Evolutionary conservation across 1,140 invertebrate genomes (phyloP).

Genomic region (Cyrtorhinus lividipennis): DNA sequence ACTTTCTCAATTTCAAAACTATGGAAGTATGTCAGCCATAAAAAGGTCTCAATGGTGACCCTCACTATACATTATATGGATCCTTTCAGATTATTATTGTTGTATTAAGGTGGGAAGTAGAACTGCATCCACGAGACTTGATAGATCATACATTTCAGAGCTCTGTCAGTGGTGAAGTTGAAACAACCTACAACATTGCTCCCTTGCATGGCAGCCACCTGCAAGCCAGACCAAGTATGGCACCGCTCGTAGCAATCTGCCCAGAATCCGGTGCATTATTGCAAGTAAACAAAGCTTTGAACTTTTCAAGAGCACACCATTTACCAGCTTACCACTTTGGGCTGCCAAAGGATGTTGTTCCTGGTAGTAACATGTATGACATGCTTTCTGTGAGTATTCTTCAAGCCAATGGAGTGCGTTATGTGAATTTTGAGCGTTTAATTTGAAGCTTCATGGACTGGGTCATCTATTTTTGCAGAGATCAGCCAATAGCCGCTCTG

Average conservation of each 20-base stretch:
- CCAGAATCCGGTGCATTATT: background rate
- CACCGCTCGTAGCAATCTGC: background rate
- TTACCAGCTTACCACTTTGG: background rate
- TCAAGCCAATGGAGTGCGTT: too few species aligned
- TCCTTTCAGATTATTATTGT: too few species aligned
- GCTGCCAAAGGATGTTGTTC: background rate
- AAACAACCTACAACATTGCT: background rate
- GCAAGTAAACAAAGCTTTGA: background rate
- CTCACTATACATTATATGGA: too few species aligned
- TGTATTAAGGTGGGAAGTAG: too few species aligned
- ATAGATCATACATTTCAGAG: too few species aligned
- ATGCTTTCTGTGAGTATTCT: background rate
- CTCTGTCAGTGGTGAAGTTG: background rate
- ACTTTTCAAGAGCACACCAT: background rate
- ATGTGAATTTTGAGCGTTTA: too few species aligned
- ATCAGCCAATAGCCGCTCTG: constrained; percentile 36
- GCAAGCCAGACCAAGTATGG: background rate
- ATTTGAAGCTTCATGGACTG: too few species aligned
- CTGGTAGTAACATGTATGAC: background rate
- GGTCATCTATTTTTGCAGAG: constrained; percentile 32
- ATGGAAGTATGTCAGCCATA: constrained; percentile 27
- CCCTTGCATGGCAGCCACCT: background rate
- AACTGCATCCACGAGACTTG: too few species aligned
- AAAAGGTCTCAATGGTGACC: too few species aligned
- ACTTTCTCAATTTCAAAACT: constrained; percentile 28